These are phyloP conservation scores for Nothoprocta perdicaria DNA, from an alignment of 2,113 vertebrate species.

Conservation along the genomic window DNA sequence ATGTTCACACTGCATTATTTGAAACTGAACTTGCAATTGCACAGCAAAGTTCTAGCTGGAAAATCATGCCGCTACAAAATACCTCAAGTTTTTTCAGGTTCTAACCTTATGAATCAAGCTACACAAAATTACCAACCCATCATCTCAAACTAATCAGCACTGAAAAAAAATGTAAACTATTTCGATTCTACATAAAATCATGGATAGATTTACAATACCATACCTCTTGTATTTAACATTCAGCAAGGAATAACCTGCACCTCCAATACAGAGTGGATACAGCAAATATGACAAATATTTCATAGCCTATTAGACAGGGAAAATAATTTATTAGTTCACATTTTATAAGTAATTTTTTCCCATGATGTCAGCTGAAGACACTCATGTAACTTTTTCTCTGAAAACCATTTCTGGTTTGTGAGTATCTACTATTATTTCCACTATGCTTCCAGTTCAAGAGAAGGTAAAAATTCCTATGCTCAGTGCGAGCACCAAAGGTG, in stretches of 20 bases:
- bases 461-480: background rate
- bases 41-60: background rate
- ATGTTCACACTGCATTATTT: background rate
- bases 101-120: background rate
- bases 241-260: conserved; percentile 89
- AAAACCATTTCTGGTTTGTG: background rate
- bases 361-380: background rate
- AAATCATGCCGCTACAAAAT: conserved; percentile 1
- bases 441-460: background rate
- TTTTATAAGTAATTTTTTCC: background rate
- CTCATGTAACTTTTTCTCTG: rapidly evolving
- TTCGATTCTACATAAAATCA: background rate
- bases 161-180: background rate
- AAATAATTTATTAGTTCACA: background rate
- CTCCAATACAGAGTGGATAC: conserved; percentile 91
- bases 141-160: background rate
- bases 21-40: background rate
- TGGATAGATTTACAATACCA: background rate
- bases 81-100: background rate
- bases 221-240: conserved; percentile 95
- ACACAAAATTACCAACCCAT: background rate
- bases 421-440: background rate
- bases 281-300: conserved; percentile 93
- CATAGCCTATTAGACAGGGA: conserved; percentile 82
- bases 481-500: background rate